Evolutionary conservation across 2,797 vertebrate species (phyloP).

Genomic region (Rallus crepitans): DNA sequence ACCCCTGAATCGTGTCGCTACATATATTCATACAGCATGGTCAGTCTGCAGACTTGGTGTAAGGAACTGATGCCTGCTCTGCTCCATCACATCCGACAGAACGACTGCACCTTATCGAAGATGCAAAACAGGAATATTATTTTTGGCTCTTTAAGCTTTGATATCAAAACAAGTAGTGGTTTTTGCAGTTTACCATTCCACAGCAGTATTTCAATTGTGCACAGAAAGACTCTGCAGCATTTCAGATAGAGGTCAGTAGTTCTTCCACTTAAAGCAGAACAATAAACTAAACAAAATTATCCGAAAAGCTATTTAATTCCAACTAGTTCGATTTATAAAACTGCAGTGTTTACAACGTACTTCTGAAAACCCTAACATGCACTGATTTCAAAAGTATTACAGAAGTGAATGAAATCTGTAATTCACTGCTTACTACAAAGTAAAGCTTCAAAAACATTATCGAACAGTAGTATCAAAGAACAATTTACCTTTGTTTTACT

Average conservation of each 20-base stretch:
- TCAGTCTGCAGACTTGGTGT: background rate
- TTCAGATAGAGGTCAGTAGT: background rate
- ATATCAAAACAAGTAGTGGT: background rate
- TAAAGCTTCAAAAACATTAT: background rate
- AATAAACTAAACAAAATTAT: background rate
- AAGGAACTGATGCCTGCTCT: background rate
- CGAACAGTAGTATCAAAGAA: background rate
- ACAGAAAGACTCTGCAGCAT: background rate
- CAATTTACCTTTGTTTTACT: conserved; percentile 91
- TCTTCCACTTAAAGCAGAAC: background rate
- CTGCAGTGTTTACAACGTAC: background rate
- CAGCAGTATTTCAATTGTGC: background rate
- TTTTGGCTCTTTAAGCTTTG: background rate
- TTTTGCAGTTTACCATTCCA: background rate
- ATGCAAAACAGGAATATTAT: background rate
- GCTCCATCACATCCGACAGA: background rate
- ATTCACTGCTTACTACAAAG: background rate
- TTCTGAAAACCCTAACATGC: background rate
- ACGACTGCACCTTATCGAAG: background rate
- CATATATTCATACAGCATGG: background rate
- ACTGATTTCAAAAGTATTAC: background rate
- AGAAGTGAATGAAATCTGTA: background rate
- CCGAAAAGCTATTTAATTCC: background rate
- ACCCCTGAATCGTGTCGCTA: background rate
- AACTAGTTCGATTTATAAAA: background rate